phyloP scores from a whole-genome alignment of 2,797 vertebrate genomes.

The Alfaro cultratus region DNA sequence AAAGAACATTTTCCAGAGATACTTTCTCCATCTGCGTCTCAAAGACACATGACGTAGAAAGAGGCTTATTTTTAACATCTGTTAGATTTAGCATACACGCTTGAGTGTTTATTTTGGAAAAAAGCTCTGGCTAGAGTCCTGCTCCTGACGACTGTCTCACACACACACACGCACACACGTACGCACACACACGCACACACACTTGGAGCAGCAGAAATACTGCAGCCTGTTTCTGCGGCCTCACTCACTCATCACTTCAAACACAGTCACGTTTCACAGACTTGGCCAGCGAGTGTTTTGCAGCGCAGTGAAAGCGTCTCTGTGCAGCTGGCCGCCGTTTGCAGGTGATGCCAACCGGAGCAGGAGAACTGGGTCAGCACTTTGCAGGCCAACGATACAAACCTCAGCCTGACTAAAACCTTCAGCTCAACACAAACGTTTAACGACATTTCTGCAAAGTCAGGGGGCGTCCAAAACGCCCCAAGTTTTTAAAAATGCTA shows the following conservation, averaged over 20 bases:
- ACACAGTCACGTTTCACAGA: conserved; percentile 26
- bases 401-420: background rate
- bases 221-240: conserved; percentile 10
- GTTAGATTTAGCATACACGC: background rate
- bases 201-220: conserved; percentile 11
- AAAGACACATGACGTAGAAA: background rate
- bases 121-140: background rate
- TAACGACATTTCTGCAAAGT: background rate
- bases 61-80: background rate
- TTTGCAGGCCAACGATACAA: conserved; percentile 33
- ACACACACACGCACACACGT: background rate
- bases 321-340: conserved; percentile 27
- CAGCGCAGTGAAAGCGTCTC: conserved; percentile 39
- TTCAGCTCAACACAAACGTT: background rate
- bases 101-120: conserved; percentile 40
- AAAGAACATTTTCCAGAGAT: background rate
- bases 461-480: background rate
- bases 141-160: conserved; percentile 31
- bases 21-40: background rate
- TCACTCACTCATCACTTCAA: conserved; percentile 13
- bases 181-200: background rate
- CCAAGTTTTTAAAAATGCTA: background rate
- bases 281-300: conserved; percentile 28
- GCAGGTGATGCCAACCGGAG: conserved; percentile 49
- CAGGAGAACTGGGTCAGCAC: conserved; percentile 58